Conservation (phyloP, 2,113 vertebrate genomes). For the Sceloporus tristichus region DNA sequence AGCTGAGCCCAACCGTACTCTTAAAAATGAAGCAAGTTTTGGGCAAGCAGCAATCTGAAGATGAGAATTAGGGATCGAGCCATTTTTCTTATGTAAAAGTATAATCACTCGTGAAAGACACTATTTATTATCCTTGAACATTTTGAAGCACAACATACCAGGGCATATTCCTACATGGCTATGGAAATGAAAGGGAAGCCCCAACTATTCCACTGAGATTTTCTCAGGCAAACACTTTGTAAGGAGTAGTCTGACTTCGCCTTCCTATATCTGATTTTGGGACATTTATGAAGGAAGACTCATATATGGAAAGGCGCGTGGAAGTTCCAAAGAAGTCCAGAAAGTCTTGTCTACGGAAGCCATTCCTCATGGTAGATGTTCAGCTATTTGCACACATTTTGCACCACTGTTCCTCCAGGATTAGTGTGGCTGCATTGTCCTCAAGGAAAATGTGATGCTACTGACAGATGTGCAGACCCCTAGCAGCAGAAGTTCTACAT, state of each 20-base stretch:
- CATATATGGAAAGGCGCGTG: not conserved
- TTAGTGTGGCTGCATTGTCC: too few species aligned
- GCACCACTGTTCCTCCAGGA: not conserved
- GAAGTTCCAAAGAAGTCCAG: not conserved
- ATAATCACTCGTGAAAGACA: not conserved
- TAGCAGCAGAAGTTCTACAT: not conserved
- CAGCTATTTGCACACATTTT: not conserved
- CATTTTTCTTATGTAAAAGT: not conserved
- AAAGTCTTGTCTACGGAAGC: not conserved
- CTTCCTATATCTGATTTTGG: not conserved
- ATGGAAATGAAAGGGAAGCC: not conserved
- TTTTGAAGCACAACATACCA: too few species aligned
- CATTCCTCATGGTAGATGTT: not conserved
- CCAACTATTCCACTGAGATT: not conserved
- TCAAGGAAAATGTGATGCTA: not conserved
- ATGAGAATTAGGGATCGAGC: not conserved
- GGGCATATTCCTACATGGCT: too few species aligned
- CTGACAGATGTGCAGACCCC: not conserved
- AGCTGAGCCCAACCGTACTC: not conserved
- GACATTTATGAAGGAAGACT: not conserved
- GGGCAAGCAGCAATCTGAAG: not conserved
- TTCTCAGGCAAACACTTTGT: not conserved
- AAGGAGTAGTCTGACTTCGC: not conserved
- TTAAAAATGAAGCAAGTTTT: too few species aligned
- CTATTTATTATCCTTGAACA: not conserved